phyloP scores from a whole-genome alignment of 2,797 vertebrate genomes.

The Acanthiza pusilla region DNA sequence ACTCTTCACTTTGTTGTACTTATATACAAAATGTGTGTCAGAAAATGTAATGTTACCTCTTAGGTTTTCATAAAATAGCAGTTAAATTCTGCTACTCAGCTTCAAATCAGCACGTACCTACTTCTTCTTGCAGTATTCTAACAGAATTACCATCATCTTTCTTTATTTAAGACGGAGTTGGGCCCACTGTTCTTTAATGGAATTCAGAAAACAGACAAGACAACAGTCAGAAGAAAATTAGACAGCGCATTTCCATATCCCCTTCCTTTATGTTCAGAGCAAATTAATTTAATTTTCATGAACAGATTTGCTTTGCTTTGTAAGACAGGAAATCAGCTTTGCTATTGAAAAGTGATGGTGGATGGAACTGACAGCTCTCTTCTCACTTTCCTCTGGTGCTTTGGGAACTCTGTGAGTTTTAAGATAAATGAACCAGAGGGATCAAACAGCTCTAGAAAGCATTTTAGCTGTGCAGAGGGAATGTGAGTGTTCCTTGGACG shows the following conservation, averaged over 20 bases:
- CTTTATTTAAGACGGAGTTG: background rate
- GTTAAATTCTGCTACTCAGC: background rate
- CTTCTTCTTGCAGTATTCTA: background rate
- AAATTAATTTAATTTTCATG: background rate
- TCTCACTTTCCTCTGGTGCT: background rate
- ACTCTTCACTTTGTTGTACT: too few relatives aligned
- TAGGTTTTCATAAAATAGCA: background rate
- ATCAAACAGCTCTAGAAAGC: background rate
- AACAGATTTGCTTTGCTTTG: background rate
- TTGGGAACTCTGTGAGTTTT: background rate
- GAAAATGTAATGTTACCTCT: background rate
- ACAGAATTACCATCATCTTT: background rate
- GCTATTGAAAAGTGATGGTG: background rate
- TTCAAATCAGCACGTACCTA: background rate
- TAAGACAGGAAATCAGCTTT: background rate
- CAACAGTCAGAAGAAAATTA: background rate
- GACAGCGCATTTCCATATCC: background rate
- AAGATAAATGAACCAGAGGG: background rate
- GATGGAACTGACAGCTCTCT: background rate
- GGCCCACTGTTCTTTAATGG: background rate
- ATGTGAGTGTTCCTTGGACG: background rate
- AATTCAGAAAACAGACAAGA: background rate
- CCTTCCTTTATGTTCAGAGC: background rate
- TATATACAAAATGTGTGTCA: too few relatives aligned
- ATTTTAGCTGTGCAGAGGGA: background rate